These are phyloP conservation scores for Pelosia muscerda DNA, from an alignment of 2,888 invertebrate species.

Conservation along the genomic window DNA sequence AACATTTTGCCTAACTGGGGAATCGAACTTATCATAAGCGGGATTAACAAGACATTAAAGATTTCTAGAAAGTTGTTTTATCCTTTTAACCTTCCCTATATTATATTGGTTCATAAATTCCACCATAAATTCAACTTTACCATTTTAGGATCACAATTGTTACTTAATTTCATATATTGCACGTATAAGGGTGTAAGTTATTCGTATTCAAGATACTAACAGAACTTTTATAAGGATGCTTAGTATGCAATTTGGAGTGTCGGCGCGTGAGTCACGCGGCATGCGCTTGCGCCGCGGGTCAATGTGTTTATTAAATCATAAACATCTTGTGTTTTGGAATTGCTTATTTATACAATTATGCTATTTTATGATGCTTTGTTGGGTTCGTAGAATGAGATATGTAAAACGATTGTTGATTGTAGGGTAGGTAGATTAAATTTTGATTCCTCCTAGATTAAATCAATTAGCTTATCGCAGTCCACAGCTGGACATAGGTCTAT, in stretches of 20 bases:
- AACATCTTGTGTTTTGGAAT: not conserved
- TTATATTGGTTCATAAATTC: not conserved
- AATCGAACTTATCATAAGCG: not conserved
- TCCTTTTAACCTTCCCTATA: not conserved
- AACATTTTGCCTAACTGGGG: too few relatives aligned
- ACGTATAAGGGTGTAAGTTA: not conserved
- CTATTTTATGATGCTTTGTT: not conserved
- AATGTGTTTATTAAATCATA: constrained; percentile 21
- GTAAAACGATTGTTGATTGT: not conserved
- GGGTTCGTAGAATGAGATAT: not conserved
- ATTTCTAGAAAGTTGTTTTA: not conserved
- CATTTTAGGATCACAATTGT: not conserved
- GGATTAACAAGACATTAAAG: not conserved
- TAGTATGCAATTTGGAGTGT: not conserved
- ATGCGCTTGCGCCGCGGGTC: constrained; percentile 19
- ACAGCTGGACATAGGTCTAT: too few relatives aligned
- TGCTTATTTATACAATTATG: constrained; percentile 4
- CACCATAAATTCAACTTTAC: not conserved
- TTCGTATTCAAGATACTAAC: not conserved
- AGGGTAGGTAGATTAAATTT: too few relatives aligned
- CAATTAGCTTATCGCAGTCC: too few relatives aligned
- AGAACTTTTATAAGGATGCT: not conserved
- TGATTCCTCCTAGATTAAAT: too few relatives aligned
- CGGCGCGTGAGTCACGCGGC: constrained; percentile 37
- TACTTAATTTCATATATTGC: not conserved